Percentiles rank a stretch among this genome's conserved stretches.
Evolutionary conservation across 2,113 vertebrate genomes (phyloP).

Genomic region (Tonatia bakeri): DNA sequence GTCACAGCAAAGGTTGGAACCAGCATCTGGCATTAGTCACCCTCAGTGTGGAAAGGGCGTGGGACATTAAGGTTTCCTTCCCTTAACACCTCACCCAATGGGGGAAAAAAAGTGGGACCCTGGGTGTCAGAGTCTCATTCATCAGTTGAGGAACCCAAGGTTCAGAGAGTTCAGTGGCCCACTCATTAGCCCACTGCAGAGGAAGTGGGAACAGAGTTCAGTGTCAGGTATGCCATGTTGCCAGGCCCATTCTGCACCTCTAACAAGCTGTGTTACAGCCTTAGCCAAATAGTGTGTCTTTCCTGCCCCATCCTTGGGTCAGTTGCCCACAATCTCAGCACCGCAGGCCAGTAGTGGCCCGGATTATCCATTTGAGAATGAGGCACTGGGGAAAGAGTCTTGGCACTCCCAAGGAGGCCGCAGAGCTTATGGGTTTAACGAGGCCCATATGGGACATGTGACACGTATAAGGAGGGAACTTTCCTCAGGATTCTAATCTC

Average conservation of each 20-base stretch:
- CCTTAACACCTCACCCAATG: background rate
- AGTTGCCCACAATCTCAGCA: background rate
- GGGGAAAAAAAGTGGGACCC: background rate
- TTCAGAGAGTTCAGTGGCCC: background rate
- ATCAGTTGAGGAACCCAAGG: background rate
- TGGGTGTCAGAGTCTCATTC: background rate
- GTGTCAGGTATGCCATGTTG: background rate
- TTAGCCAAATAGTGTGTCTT: background rate
- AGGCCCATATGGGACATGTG: background rate
- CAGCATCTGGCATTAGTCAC: background rate
- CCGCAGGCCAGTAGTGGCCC: background rate
- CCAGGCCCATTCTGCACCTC: background rate
- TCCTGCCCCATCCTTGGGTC: background rate
- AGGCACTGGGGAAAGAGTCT: background rate
- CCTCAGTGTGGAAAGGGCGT: background rate
- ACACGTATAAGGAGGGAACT: background rate
- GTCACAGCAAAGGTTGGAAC: background rate
- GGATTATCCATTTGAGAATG: background rate
- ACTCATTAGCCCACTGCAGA: background rate
- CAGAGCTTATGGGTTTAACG: background rate
- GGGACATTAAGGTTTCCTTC: background rate
- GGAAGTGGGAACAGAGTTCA: background rate
- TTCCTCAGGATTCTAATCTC: background rate
- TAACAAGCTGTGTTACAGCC: background rate
- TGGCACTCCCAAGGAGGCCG: accelerated